Evolutionary conservation across 2,888 invertebrate species (phyloP).

Genomic region (Adelphocoris suturalis): DNA sequence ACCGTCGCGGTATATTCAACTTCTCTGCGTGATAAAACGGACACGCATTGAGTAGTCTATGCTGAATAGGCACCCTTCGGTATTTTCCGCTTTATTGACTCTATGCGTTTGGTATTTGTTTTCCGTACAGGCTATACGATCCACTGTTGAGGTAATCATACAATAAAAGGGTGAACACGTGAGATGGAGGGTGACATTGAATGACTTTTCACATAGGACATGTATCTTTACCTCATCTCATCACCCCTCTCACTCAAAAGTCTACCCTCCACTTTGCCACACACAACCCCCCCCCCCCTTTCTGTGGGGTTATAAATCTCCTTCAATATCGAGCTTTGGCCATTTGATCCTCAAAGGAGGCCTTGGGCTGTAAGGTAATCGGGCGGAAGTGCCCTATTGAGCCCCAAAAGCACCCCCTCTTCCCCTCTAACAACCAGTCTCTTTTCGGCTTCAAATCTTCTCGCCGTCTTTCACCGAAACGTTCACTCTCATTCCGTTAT

Average conservation of each 20-base stretch:
- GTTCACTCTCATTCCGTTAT: not conserved
- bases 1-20: no score
- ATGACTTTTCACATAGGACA: constrained; percentile 27
- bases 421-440: not conserved
- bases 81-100: not conserved
- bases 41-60: no score
- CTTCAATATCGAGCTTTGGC: constrained; percentile 45
- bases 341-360: constrained; percentile 48
- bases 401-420: not conserved
- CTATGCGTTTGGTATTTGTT: not conserved
- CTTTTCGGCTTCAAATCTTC: constrained; percentile 30
- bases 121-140: not conserved
- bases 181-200: constrained; percentile 1
- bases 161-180: constrained; percentile 27
- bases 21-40: no score
- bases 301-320: not conserved
- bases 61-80: not conserved
- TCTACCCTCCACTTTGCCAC: not conserved
- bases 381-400: constrained; percentile 48
- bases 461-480: not conserved
- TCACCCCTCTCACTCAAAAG: no score
- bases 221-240: not conserved
- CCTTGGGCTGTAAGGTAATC: constrained; percentile 33
- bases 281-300: not conserved
- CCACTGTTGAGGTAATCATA: not conserved